phyloP scores from a whole-genome alignment of 2,797 vertebrate genomes.

The Falco rusticolus region DNA sequence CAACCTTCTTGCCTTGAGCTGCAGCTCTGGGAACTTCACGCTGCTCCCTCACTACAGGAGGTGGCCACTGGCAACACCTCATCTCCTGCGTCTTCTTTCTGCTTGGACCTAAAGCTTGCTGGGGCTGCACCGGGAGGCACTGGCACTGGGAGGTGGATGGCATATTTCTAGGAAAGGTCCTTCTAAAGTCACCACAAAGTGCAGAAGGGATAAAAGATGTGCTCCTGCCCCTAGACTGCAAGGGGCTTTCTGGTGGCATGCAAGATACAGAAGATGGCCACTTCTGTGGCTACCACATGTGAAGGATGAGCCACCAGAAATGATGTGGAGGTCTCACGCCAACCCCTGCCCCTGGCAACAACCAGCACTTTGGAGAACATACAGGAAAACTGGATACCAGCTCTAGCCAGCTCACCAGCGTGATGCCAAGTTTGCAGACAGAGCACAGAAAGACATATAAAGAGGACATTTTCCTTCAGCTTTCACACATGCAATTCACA shows the following conservation, averaged over 20 bases:
- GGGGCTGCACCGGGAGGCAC: neutral
- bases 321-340: rapidly evolving
- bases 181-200: neutral
- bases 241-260: neutral
- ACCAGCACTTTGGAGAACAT: neutral
- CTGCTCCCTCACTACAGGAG: neutral
- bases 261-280: neutral
- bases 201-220: neutral
- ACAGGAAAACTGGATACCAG: neutral
- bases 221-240: neutral
- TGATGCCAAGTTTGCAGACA: neutral
- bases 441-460: neutral
- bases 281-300: rapidly evolving
- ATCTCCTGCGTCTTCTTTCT: neutral
- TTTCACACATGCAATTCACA: neutral
- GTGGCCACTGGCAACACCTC: neutral
- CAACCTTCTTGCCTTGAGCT: neutral
- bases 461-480: neutral
- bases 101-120: neutral
- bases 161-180: neutral
- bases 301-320: neutral
- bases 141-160: neutral
- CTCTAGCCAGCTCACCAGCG: neutral
- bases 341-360: too few species aligned
- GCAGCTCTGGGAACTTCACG: neutral